phyloP scores from a whole-genome alignment of 2,113 vertebrate genomes.

The Mionectes macconnelli region DNA sequence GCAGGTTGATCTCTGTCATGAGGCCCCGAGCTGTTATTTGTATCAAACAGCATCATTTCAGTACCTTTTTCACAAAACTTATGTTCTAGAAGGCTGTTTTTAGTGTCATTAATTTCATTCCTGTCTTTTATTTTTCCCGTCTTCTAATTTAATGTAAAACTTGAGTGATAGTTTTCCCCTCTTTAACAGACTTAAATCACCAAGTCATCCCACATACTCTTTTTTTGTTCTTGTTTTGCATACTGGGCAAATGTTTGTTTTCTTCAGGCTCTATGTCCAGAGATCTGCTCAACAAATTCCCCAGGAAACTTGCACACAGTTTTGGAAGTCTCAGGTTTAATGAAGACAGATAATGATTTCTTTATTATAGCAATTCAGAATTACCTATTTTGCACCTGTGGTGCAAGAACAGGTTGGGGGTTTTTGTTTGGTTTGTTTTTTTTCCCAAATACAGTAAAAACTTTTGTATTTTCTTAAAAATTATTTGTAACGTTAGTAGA shows the following conservation, averaged over 20 bases:
- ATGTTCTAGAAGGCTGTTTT: not conserved
- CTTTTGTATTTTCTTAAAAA: not conserved
- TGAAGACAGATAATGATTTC: not conserved
- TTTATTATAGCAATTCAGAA: not conserved
- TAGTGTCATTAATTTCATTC: not conserved
- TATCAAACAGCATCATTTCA: not conserved
- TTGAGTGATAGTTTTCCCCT: not conserved
- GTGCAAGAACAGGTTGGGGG: not conserved
- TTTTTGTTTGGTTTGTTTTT: no score
- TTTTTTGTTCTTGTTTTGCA: not conserved
- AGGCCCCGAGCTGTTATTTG: rapidly evolving
- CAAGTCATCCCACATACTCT: not conserved
- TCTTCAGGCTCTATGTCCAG: not conserved
- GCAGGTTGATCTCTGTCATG: not conserved
- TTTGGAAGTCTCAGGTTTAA: not conserved
- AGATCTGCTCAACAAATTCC: not conserved
- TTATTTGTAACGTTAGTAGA: not conserved
- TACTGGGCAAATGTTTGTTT: not conserved
- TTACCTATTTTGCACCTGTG: not conserved
- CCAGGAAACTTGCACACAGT: rapidly evolving
- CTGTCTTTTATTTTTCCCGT: not conserved
- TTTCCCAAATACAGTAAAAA: not conserved
- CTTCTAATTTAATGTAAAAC: not conserved
- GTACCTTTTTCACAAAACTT: not conserved
- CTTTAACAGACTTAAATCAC: not conserved